Evolutionary conservation across 2,797 vertebrate genomes (phyloP).

Genomic region (Aulostomus chinensis): DNA sequence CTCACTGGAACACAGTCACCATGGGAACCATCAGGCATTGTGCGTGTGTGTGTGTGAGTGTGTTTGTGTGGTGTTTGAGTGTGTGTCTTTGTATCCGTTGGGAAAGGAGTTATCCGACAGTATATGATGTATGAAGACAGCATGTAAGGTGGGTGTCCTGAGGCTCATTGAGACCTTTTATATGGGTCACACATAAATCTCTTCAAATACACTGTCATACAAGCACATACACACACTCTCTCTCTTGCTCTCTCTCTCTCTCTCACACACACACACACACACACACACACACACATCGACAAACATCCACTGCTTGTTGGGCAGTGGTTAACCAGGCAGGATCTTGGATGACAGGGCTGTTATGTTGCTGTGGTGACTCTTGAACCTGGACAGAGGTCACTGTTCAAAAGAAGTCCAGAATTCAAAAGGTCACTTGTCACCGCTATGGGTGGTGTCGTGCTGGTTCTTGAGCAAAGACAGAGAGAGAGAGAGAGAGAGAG

Average conservation of each 20-base stretch:
- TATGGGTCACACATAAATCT: constrained; percentile 54
- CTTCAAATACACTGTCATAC: constrained; percentile 24
- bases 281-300: constrained; percentile 11
- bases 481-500: too few relatives aligned
- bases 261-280: constrained; percentile 5
- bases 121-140: too few relatives aligned
- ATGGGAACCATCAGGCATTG: constrained; percentile 57
- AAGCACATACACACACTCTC: constrained; percentile 1
- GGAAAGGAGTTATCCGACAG: not conserved
- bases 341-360: constrained; percentile 38
- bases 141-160: constrained; percentile 34
- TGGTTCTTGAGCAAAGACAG: too few relatives aligned
- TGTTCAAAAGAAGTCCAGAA: constrained; percentile 46
- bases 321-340: constrained; percentile 58
- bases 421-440: constrained; percentile 47
- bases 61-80: constrained; percentile 16
- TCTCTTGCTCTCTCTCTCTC: too few relatives aligned
- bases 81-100: constrained; percentile 1
- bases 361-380: constrained; percentile 44
- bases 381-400: constrained; percentile 59
- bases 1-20: constrained; percentile 63
- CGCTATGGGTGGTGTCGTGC: too few relatives aligned
- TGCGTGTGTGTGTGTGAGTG: constrained; percentile 19
- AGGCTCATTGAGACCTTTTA: constrained; percentile 62
- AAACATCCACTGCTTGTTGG: constrained; percentile 34